These are phyloP conservation scores for Galbula dea DNA, from an alignment of 2,113 vertebrate genomes.

Conservation along the genomic window DNA sequence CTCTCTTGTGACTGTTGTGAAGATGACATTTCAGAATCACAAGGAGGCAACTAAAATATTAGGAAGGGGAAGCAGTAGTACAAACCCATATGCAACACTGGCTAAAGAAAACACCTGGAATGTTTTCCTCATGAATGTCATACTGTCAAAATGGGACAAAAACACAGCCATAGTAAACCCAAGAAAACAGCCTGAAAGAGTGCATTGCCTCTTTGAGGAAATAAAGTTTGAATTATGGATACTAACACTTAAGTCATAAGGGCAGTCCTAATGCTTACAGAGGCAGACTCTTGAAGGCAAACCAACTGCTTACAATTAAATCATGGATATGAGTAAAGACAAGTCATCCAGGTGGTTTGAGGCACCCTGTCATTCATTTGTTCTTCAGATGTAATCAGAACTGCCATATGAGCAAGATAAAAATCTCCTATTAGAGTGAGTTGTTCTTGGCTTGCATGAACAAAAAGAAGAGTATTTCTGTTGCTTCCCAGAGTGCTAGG, in stretches of 20 bases:
- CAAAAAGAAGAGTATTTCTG: background rate
- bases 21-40: background rate
- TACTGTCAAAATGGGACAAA: background rate
- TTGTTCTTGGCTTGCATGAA: background rate
- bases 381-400: background rate
- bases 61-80: background rate
- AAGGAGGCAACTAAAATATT: background rate
- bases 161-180: background rate
- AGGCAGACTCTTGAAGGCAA: background rate
- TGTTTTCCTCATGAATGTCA: background rate
- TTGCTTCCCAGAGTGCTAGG: background rate
- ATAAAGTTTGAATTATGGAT: background rate
- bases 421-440: background rate
- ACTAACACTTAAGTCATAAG: background rate
- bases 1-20: background rate
- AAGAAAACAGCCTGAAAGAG: background rate
- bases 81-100: background rate
- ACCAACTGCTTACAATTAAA: background rate
- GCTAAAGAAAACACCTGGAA: background rate
- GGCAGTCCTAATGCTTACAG: background rate
- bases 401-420: background rate
- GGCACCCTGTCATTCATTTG: background rate
- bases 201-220: background rate
- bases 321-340: background rate
- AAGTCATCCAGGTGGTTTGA: background rate